These are phyloP conservation scores for Automeris io DNA, from an alignment of 2,888 invertebrate genomes.

Conservation along the genomic window DNA sequence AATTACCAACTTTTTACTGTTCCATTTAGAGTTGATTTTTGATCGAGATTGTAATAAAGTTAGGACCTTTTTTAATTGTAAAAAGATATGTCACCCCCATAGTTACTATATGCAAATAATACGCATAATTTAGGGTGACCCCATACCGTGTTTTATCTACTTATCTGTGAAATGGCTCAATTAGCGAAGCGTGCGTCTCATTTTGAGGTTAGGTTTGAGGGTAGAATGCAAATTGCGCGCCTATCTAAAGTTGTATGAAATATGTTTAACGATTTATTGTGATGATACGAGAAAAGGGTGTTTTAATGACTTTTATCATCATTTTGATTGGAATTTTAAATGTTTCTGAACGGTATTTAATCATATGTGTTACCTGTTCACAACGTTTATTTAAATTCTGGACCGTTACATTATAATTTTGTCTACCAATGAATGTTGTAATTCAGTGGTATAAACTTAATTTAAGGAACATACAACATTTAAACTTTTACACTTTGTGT, in stretches of 20 bases:
- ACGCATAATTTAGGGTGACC: conserved; percentile 67
- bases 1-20: too few species aligned
- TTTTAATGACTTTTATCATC: conserved; percentile 12
- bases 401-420: too few species aligned
- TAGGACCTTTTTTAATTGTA: conserved; percentile 17
- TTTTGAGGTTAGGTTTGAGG: conserved; percentile 14
- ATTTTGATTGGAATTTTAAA: conserved; percentile 9
- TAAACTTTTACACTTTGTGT: too few species aligned
- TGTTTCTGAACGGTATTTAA: too few species aligned
- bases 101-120: conserved; percentile 75
- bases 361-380: too few species aligned
- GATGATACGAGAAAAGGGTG: conserved; percentile 23
- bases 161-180: conserved; percentile 76
- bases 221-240: conserved; percentile 35
- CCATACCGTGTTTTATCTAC: conserved; percentile 72
- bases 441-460: too few species aligned
- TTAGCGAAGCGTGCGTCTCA: conserved; percentile 53
- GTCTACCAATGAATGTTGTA: too few species aligned
- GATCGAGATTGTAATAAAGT: conserved; percentile 1
- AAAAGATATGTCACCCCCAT: conserved; percentile 50
- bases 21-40: conserved; percentile 12
- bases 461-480: too few species aligned
- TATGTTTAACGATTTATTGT: conserved; percentile 69
- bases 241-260: conserved; percentile 51
- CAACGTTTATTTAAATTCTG: too few species aligned